A percentile compares a stretch with the other conserved stretches of the same genome.
These are phyloP conservation scores for Harmothoe impar DNA, from an alignment of 2,888 invertebrate genomes.

Conservation along the genomic window DNA sequence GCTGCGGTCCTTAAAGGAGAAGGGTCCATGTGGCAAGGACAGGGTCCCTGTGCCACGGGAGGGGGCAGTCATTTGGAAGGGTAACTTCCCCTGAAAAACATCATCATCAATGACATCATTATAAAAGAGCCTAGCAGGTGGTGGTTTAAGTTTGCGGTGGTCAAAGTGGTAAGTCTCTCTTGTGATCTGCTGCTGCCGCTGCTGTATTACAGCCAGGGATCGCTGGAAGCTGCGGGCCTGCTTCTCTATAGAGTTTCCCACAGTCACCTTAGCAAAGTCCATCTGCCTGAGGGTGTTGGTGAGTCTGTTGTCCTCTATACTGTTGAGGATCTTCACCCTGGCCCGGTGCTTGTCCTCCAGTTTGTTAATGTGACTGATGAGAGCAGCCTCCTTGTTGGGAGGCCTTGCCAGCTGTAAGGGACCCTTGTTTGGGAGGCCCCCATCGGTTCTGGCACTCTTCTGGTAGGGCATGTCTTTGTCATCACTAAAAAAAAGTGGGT, in stretches of 20 bases:
- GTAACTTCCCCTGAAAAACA: neutral
- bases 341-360: slow-evolving; percentile 59
- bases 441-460: neutral
- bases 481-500: neutral
- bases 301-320: slow-evolving; percentile 20
- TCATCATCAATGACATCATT: neutral
- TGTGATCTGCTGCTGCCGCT: slow-evolving; percentile 45
- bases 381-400: slow-evolving; percentile 41
- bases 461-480: neutral
- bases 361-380: slow-evolving; percentile 28
- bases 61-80: slow-evolving; percentile 19
- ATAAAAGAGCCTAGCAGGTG: neutral
- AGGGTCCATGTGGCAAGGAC: neutral
- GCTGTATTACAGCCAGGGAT: slow-evolving; percentile 21
- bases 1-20: slow-evolving; percentile 14
- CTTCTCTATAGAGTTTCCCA: slow-evolving; percentile 47
- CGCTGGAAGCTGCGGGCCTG: slow-evolving; percentile 15
- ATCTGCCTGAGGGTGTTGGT: slow-evolving; percentile 43
- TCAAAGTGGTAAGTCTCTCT: neutral
- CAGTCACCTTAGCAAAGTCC: slow-evolving; percentile 46
- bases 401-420: neutral
- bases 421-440: neutral
- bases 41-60: neutral
- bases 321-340: slow-evolving; percentile 47
- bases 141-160: neutral